phyloP scores from a whole-genome alignment of 2,888 invertebrate genomes.

The Trachelus stipa region DNA sequence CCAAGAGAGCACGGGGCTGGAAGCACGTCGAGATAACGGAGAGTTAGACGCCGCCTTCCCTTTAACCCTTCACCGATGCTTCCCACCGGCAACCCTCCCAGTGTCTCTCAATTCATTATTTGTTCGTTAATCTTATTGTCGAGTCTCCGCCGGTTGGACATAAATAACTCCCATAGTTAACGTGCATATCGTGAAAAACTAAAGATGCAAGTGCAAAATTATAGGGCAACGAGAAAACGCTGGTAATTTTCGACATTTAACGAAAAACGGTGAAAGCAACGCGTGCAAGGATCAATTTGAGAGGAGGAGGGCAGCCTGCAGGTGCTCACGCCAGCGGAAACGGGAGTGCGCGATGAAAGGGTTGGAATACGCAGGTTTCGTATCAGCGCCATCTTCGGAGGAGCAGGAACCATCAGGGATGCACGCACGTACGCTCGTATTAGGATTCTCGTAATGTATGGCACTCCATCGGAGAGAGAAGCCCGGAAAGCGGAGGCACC shows the following conservation, averaged over 20 bases:
- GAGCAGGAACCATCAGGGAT: constrained; percentile 48
- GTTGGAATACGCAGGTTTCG: constrained; percentile 32
- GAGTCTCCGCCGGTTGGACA: background rate
- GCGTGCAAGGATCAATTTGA: no score
- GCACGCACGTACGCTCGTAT: constrained; percentile 65
- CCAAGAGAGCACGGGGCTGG: constrained; percentile 33
- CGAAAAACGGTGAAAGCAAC: no score
- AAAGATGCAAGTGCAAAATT: no score
- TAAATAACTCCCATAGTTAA: background rate
- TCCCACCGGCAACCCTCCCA: constrained; percentile 25
- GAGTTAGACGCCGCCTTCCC: constrained; percentile 62
- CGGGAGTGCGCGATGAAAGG: constrained; percentile 38
- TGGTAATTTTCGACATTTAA: no score
- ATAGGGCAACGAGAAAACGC: no score
- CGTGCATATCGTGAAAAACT: background rate
- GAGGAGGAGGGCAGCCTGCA: no score
- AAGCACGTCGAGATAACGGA: constrained; percentile 63
- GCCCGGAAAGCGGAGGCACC: constrained; percentile 45
- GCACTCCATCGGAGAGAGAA: constrained; percentile 39
- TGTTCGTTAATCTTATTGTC: no score
- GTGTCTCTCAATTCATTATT: constrained; percentile 24
- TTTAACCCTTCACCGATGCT: constrained; percentile 54
- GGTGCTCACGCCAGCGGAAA: no score
- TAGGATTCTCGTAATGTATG: constrained; percentile 61
- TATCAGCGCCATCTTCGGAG: constrained; percentile 41